These are phyloP conservation scores for Euura lappo DNA, from an alignment of 1,140 invertebrate genomes.

Conservation along the genomic window DNA sequence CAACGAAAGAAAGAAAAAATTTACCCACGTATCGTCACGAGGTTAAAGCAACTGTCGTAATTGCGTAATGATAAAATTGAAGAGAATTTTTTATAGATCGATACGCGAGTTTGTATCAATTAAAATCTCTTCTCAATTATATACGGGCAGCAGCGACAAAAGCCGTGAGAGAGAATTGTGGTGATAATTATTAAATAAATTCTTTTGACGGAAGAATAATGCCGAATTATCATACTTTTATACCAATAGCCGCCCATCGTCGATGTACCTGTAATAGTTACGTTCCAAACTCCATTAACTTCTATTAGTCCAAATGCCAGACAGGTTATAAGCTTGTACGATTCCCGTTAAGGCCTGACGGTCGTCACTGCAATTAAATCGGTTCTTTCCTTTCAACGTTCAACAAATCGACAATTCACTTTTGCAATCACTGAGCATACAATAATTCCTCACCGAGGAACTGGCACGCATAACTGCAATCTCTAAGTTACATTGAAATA, in stretches of 20 bases:
- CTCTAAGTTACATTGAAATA: too few relatives aligned
- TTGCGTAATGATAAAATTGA: too few relatives aligned
- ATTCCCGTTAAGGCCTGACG: background rate
- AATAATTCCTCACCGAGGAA: background rate
- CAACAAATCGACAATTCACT: constrained; percentile 40
- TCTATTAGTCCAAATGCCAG: background rate
- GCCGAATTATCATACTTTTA: background rate
- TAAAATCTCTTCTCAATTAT: too few relatives aligned
- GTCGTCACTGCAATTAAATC: background rate
- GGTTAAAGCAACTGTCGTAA: too few relatives aligned
- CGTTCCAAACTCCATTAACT: background rate
- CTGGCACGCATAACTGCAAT: background rate
- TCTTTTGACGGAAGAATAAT: background rate
- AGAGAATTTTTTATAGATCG: too few relatives aligned
- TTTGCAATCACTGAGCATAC: constrained; percentile 36
- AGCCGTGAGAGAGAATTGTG: too few relatives aligned
- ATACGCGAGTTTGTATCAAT: too few relatives aligned
- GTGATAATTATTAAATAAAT: too few relatives aligned
- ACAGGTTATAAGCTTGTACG: background rate
- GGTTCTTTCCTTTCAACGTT: constrained; percentile 28
- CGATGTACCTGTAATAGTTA: background rate
- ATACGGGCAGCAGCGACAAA: too few relatives aligned
- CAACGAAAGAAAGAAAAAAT: too few relatives aligned
- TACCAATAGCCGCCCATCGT: too few relatives aligned
- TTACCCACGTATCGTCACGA: too few relatives aligned